Conservation (phyloP, 2,888 invertebrate species). For the Agonum fuliginosum region DNA sequence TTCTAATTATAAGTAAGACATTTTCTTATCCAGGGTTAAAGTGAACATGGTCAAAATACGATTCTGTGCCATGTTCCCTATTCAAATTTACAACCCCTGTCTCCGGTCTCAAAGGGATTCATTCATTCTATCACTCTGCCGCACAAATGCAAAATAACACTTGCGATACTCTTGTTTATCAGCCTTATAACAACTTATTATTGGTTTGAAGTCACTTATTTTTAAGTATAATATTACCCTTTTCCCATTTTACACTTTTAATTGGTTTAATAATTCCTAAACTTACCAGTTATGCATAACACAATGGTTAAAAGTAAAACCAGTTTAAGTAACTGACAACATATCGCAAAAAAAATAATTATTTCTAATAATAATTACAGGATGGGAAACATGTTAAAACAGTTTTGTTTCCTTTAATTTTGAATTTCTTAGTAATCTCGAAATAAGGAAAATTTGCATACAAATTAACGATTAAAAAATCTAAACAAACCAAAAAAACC, state of each 20-base stretch:
- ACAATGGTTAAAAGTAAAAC: too few species aligned
- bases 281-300: too few species aligned
- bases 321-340: too few species aligned
- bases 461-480: not conserved
- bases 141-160: conserved; percentile 27
- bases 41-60: not conserved
- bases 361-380: too few species aligned
- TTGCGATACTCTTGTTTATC: conserved; percentile 20
- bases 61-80: not conserved
- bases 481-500: not conserved
- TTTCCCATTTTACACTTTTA: too few species aligned
- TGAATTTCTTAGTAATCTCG: too few species aligned
- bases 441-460: not conserved
- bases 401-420: too few species aligned
- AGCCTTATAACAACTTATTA: not conserved
- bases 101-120: conserved; percentile 29
- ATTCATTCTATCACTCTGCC: conserved; percentile 15
- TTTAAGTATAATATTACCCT: too few species aligned
- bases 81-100: conserved; percentile 25
- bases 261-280: too few species aligned
- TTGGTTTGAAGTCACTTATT: conserved; percentile 4
- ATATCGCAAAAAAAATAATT: too few species aligned
- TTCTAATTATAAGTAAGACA: not conserved
- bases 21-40: not conserved
- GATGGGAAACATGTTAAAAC: too few species aligned